Conservation (phyloP, 2,888 invertebrate species). For the Diadegma fenestrale region DNA sequence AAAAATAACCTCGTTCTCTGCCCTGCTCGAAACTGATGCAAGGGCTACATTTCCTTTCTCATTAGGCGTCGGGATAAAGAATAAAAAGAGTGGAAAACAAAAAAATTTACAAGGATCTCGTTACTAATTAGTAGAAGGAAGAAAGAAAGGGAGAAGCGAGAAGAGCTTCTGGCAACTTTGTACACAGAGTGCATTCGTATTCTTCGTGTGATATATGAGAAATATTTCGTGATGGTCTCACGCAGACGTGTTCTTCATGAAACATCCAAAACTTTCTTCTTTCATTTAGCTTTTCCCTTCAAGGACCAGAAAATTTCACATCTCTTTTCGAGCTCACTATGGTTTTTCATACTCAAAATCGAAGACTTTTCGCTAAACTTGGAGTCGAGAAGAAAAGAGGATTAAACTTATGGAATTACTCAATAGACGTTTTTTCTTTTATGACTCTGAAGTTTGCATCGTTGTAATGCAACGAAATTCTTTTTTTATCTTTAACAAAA, state of each 20-base stretch:
- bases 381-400: too few species aligned
- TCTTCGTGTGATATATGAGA: conserved; percentile 55
- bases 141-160: conserved; percentile 69
- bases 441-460: too few species aligned
- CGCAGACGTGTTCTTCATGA: conserved; percentile 38
- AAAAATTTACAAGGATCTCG: conserved; percentile 77
- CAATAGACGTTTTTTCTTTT: too few species aligned
- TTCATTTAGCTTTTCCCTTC: not conserved
- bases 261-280: conserved; percentile 17
- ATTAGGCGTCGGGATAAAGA: conserved; percentile 73
- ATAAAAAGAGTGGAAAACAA: conserved; percentile 68
- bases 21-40: conserved; percentile 60
- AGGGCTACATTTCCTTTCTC: conserved; percentile 80
- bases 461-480: too few species aligned
- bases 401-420: too few species aligned
- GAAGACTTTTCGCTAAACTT: too few species aligned
- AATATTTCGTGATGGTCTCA: conserved; percentile 30
- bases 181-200: conserved; percentile 33
- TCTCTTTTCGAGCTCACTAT: too few species aligned
- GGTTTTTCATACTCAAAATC: not conserved
- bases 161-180: conserved; percentile 70
- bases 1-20: conserved; percentile 72
- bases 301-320: not conserved
- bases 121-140: conserved; percentile 83
- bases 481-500: too few species aligned